phyloP scores from a whole-genome alignment of 2,888 invertebrate species.

The Drosophila helvetica region DNA sequence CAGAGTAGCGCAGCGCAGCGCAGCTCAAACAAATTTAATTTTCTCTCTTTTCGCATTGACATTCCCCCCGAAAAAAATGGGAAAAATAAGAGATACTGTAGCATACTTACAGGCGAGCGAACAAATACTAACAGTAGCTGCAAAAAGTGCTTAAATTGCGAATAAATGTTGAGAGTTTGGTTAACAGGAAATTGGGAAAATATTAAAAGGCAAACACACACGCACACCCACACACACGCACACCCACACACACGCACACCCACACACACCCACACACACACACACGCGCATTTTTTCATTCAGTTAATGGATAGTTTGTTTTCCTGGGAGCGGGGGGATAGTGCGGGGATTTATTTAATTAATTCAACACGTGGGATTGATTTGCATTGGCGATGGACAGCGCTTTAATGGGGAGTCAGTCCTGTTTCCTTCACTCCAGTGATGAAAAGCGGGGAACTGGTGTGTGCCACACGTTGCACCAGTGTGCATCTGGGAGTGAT shows the following conservation, averaged over 20 bases:
- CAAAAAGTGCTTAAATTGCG: conserved; percentile 29
- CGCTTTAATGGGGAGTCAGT: neutral
- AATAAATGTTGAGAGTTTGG: conserved; percentile 36
- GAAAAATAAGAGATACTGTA: neutral
- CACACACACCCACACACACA: neutral
- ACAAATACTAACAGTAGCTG: conserved; percentile 13
- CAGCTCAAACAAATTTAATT: neutral
- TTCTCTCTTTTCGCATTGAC: neutral
- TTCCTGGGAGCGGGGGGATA: neutral
- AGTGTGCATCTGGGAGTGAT: no score
- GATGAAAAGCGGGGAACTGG: no score
- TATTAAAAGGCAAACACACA: conserved; percentile 1
- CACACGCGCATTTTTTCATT: neutral
- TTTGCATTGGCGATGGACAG: neutral
- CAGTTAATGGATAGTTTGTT: neutral
- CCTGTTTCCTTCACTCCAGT: neutral
- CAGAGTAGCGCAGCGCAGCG: neutral
- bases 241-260: neutral
- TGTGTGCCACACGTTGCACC: no score
- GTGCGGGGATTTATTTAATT: neutral
- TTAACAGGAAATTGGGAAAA: conserved; percentile 31
- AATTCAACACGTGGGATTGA: neutral
- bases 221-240: neutral
- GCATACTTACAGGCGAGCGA: neutral
- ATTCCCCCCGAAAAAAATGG: neutral